A percentile compares a stretch with the other conserved stretches of the same genome.
Evolutionary conservation across 1,140 invertebrate genomes (phyloP).

Genomic region (Polypedilum vanderplanki): DNA sequence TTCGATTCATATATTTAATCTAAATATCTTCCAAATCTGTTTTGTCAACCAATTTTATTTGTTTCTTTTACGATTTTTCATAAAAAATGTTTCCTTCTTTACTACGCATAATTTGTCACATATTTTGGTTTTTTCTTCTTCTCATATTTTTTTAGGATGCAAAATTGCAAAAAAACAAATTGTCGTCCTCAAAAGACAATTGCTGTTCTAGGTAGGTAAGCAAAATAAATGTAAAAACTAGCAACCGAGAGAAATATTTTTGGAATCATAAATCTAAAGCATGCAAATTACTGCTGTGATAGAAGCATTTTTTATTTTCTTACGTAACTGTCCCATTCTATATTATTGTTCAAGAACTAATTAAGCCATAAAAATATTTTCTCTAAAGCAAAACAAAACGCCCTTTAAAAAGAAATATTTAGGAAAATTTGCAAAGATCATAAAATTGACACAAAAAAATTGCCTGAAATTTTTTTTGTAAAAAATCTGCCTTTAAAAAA

Average conservation of each 20-base stretch:
- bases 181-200: too few relatives aligned
- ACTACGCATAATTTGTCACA: background rate
- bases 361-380: slow-evolving; percentile 22
- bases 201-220: too few relatives aligned
- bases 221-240: too few relatives aligned
- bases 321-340: slow-evolving; percentile 2
- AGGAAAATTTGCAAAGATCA: background rate
- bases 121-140: background rate
- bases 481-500: slow-evolving; percentile 3
- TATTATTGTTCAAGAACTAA: background rate
- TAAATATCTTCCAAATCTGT: background rate
- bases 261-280: background rate
- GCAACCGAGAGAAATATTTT: background rate
- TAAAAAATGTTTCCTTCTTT: slow-evolving; percentile 1
- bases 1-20: too few relatives aligned
- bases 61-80: background rate
- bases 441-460: too few relatives aligned
- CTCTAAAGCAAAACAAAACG: background rate
- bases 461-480: too few relatives aligned
- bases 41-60: background rate
- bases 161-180: background rate
- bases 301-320: slow-evolving; percentile 1
- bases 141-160: background rate
- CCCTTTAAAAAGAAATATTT: background rate
- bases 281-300: background rate